A percentile compares a stretch with the other conserved stretches of the same genome.
Evolutionary conservation across 2,797 vertebrate genomes (phyloP).

Genomic region (Jordanella pulchra): DNA sequence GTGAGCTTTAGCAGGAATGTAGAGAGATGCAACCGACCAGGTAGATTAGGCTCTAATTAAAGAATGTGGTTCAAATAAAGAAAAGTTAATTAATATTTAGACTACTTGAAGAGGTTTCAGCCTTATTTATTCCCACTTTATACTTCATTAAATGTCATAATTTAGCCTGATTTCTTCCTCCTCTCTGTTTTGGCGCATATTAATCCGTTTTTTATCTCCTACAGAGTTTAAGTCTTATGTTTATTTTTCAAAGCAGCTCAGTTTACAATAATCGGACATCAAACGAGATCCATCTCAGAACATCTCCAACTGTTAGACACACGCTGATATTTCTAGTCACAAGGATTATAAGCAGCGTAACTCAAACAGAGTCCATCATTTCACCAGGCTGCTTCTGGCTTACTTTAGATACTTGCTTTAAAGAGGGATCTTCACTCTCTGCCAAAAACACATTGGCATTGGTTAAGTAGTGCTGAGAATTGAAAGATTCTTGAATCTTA

Average conservation of each 20-base stretch:
- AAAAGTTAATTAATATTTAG: neutral
- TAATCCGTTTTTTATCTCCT: slow-evolving; percentile 17
- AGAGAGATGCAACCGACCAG: neutral
- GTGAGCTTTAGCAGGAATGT: slow-evolving; percentile 8
- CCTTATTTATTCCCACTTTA: neutral
- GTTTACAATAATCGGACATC: slow-evolving; percentile 48
- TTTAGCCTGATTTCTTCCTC: slow-evolving; percentile 19
- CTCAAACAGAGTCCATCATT: slow-evolving; percentile 44
- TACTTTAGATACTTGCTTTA: neutral
- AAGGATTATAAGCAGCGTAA: slow-evolving; percentile 62
- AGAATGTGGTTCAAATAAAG: slow-evolving; percentile 1
- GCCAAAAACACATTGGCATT: slow-evolving; percentile 7
- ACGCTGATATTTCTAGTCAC: slow-evolving; percentile 63
- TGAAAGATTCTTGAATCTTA: slow-evolving; percentile 18
- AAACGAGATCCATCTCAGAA: slow-evolving; percentile 29
- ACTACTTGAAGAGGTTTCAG: neutral
- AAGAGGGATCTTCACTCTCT: slow-evolving; percentile 2
- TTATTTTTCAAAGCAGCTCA: slow-evolving; percentile 42
- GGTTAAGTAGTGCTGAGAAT: neutral
- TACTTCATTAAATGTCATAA: slow-evolving; percentile 6
- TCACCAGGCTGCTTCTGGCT: slow-evolving; percentile 11
- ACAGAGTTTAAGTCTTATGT: slow-evolving; percentile 15
- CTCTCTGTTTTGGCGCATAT: slow-evolving; percentile 11
- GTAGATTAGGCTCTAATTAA: neutral
- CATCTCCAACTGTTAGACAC: slow-evolving; percentile 55